Evolutionary conservation across 2,113 vertebrate genomes (phyloP).

Genomic region (Empidonax traillii): DNA sequence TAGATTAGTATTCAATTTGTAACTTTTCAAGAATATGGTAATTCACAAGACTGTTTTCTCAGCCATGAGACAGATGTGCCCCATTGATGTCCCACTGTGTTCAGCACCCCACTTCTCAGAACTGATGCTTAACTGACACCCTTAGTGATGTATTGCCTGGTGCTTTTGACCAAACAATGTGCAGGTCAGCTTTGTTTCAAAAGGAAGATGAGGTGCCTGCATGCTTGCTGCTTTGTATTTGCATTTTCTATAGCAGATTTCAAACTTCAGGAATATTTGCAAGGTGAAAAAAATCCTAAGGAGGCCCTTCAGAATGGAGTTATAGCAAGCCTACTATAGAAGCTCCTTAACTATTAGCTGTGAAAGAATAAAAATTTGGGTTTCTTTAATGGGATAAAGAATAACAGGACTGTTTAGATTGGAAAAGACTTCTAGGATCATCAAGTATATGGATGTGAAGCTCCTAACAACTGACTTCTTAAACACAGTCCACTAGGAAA

Average conservation of each 20-base stretch:
- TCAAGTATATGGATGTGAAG: background rate
- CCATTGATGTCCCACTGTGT: accelerated
- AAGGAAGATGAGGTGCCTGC: background rate
- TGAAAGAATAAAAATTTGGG: background rate
- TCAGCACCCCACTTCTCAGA: background rate
- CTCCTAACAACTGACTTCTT: background rate
- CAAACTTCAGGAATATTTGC: background rate
- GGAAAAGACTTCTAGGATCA: background rate
- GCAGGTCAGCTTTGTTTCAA: background rate
- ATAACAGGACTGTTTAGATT: background rate
- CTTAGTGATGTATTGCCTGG: background rate
- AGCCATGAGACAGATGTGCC: background rate
- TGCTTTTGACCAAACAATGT: background rate
- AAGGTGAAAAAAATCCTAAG: background rate
- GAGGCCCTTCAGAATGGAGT: background rate
- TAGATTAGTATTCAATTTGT: background rate
- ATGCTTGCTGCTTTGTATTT: background rate
- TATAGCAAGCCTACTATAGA: background rate
- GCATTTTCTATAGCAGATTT: background rate
- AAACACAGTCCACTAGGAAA: background rate
- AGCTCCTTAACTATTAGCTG: background rate
- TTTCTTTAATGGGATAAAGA: background rate
- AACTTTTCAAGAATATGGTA: background rate
- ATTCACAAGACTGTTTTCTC: background rate
- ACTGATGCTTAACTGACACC: background rate